Evolutionary conservation across 2,888 invertebrate genomes (phyloP).

Genomic region (Plusia festucae): DNA sequence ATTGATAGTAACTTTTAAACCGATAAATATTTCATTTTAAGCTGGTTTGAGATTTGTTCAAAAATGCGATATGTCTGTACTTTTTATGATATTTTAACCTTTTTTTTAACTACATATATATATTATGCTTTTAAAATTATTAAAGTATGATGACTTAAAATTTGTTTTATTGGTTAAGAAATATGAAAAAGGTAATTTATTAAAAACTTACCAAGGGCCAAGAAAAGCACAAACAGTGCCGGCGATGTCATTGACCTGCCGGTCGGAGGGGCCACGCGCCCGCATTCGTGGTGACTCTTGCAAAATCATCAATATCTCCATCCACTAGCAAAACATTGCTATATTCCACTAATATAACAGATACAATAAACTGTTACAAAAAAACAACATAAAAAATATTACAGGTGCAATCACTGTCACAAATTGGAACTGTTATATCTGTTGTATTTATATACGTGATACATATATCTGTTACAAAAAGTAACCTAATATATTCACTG

Average conservation of each 20-base stretch:
- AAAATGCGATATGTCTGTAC: too few relatives aligned
- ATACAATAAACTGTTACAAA: neutral
- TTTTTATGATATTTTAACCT: too few relatives aligned
- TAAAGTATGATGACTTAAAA: too few relatives aligned
- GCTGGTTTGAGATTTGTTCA: too few relatives aligned
- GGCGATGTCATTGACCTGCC: conserved; percentile 87
- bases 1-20: too few relatives aligned
- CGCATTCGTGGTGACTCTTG: conserved; percentile 76
- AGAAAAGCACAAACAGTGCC: conserved; percentile 77
- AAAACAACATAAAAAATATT: neutral
- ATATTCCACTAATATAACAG: conserved; percentile 18
- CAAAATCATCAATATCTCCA: conserved; percentile 75
- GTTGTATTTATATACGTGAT: conserved; percentile 21
- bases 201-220: conserved; percentile 83
- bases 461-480: neutral
- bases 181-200: too few relatives aligned
- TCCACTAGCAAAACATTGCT: conserved; percentile 60
- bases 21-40: too few relatives aligned
- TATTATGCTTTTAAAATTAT: too few relatives aligned
- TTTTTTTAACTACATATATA: too few relatives aligned
- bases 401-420: conserved; percentile 5
- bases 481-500: neutral
- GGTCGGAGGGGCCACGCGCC: conserved; percentile 78
- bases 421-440: neutral
- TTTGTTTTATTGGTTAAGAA: too few relatives aligned